phyloP scores from a whole-genome alignment of 1,140 invertebrate genomes.

The Acromyrmex echinatior region DNA sequence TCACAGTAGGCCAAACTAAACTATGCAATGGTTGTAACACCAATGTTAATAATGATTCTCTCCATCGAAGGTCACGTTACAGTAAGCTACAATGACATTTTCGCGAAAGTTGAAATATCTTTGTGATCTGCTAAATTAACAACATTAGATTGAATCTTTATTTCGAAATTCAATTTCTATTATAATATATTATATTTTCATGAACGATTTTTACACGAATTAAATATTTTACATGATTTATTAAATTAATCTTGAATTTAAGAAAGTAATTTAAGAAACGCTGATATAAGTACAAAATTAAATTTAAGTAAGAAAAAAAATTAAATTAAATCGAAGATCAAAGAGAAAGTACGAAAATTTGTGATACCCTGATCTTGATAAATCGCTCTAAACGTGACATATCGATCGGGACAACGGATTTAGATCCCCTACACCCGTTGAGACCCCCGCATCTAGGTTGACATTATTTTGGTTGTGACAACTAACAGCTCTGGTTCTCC shows the following conservation, averaged over 20 bases:
- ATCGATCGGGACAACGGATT: slow-evolving; percentile 69
- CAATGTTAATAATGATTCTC: slow-evolving; percentile 56
- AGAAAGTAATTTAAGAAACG: background rate
- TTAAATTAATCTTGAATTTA: background rate
- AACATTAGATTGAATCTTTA: background rate
- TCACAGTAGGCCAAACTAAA: slow-evolving; percentile 46
- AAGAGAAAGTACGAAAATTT: background rate
- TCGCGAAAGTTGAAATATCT: background rate
- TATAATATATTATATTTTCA: background rate
- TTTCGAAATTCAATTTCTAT: background rate
- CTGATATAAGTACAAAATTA: background rate
- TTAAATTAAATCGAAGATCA: background rate
- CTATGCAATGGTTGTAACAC: slow-evolving; percentile 53
- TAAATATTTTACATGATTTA: slow-evolving; percentile 3
- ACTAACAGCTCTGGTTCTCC: slow-evolving; percentile 87
- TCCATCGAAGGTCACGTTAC: slow-evolving; percentile 69
- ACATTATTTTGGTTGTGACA: slow-evolving; percentile 84
- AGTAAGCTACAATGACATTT: slow-evolving; percentile 7
- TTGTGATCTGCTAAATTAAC: slow-evolving; percentile 1
- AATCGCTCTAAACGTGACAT: slow-evolving; percentile 55
- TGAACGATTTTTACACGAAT: background rate
- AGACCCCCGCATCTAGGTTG: slow-evolving; percentile 81
- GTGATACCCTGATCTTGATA: background rate
- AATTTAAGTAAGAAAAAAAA: background rate
- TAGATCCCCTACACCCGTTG: slow-evolving; percentile 71